Base-by-base conservation (phyloP, 2,797 vertebrate genomes). In the Babyrousa celebensis region DNA sequence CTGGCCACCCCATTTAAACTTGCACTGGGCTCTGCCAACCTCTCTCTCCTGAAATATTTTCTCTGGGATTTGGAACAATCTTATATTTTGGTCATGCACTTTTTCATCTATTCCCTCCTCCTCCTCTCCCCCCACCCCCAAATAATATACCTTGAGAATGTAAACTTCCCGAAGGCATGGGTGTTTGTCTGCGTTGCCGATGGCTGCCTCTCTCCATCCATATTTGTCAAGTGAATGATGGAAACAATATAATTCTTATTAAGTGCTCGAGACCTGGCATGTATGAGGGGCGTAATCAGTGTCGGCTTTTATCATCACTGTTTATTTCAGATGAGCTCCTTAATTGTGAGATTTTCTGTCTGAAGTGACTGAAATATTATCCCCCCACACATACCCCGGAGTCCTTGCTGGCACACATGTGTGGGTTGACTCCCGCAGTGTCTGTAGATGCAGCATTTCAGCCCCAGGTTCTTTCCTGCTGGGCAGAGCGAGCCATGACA, bases 301-400 rank as follows among this genome's bases (percentile, higher is more conserved):
- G 43, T 71, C 82, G 6, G 1, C 8, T 85, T 89, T 85, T 82
- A 75, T 79, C 10, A 74, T 72, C 63, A 36, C 82, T 82, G 71
- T 89, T 84, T 29, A 89, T 89, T 93, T 88, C 65, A 65, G 36
- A 90, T 48, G 68, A 95, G 32, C 29, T 67, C 56, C 67, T 79
- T 90, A 60, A 85, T 83, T 82, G 79, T 52, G 52, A 79, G 20
- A 67, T 79, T 72, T 86, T 86, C 79, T 89, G 40, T 90, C 72
- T 52, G 48, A 56, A 82, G 67, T 29, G 82, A 90, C 63, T 65
- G 12, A 11, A 52, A 5, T 79, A 36, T 43, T 67, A 52, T 17
- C 20, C 40, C 78, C 43, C 43, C 9, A 10, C 43, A 6, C 43
- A 36, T 4, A 36, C 43, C 20, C 0, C 14, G 87, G 90, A 65